Conservation (phyloP, 2,113 vertebrate genomes). For the Mungos mungo region DNA sequence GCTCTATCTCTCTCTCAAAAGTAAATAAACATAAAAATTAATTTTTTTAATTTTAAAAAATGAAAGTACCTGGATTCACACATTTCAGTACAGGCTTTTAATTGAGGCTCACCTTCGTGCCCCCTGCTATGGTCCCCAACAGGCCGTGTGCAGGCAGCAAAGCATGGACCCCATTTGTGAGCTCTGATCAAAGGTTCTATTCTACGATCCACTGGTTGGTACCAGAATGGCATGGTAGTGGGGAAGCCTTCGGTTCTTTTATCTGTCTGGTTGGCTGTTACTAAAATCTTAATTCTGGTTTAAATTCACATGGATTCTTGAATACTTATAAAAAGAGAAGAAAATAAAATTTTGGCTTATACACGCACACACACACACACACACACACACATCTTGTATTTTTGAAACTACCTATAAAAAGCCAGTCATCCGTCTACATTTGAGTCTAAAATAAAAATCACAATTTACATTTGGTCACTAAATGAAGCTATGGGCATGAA, state of each 20-base stretch:
- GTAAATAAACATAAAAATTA: too few relatives aligned
- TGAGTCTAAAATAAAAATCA: slow-evolving; percentile 43
- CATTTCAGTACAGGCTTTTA: neutral
- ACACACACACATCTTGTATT: neutral
- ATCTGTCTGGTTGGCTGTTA: neutral
- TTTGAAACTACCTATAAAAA: slow-evolving; percentile 47
- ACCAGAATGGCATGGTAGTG: accelerated
- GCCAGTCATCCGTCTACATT: neutral
- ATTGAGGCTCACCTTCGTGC: neutral
- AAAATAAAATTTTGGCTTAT: slow-evolving; percentile 26
- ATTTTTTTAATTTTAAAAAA: too few relatives aligned
- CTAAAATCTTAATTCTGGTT: neutral
- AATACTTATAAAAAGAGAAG: neutral
- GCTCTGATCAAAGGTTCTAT: accelerated
- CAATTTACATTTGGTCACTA: slow-evolving; percentile 42
- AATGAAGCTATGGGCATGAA: neutral
- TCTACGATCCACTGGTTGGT: accelerated
- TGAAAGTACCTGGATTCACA: neutral
- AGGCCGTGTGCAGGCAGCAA: accelerated
- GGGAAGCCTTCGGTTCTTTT: neutral
- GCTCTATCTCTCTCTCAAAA: too few relatives aligned
- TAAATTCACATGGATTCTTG: neutral
- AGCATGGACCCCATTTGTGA: accelerated
- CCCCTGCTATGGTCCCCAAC: neutral
- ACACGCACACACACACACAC: neutral